phyloP scores from a whole-genome alignment of 2,888 invertebrate genomes.

The Caenorhabditis macrosperma region DNA sequence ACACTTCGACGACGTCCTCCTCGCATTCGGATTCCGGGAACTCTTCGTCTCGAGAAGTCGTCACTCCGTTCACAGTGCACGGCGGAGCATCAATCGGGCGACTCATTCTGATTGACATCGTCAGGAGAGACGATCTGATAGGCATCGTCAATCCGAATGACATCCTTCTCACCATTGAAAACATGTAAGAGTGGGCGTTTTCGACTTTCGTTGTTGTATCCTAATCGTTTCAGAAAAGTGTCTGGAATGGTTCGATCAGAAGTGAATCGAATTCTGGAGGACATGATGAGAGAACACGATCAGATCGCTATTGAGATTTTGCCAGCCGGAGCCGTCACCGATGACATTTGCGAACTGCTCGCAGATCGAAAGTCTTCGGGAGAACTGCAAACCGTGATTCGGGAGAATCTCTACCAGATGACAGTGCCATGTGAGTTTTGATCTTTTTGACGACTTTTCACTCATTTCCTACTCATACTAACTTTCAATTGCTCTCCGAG shows the following conservation, averaged over 20 bases:
- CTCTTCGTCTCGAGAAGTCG: constrained; percentile 36
- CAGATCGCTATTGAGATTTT: constrained; percentile 69
- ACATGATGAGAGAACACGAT: constrained; percentile 60
- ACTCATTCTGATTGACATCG: constrained; percentile 64
- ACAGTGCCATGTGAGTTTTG: constrained; percentile 83
- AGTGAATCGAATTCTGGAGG: constrained; percentile 59
- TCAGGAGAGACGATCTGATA: constrained; percentile 62
- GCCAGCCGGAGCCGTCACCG: constrained; percentile 66
- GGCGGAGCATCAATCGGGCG: constrained; percentile 65
- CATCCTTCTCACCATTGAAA: constrained; percentile 61
- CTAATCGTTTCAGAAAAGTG: constrained; percentile 56
- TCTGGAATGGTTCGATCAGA: constrained; percentile 66
- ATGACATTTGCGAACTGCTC: constrained; percentile 73
- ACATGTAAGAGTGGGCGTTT: constrained; percentile 53
- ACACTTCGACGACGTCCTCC: constrained; percentile 50
- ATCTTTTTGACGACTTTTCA: not conserved
- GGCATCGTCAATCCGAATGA: constrained; percentile 67
- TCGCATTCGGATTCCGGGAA: constrained; percentile 55
- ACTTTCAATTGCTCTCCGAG: not conserved
- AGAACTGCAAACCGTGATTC: constrained; percentile 84
- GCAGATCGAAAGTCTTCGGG: constrained; percentile 64
- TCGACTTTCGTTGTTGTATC: not conserved
- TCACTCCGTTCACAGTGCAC: constrained; percentile 53
- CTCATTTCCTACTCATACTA: constrained; percentile 12
- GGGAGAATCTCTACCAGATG: constrained; percentile 85